Base-by-base conservation (phyloP, 2,113 vertebrate species). In the Nicator chloris region DNA sequence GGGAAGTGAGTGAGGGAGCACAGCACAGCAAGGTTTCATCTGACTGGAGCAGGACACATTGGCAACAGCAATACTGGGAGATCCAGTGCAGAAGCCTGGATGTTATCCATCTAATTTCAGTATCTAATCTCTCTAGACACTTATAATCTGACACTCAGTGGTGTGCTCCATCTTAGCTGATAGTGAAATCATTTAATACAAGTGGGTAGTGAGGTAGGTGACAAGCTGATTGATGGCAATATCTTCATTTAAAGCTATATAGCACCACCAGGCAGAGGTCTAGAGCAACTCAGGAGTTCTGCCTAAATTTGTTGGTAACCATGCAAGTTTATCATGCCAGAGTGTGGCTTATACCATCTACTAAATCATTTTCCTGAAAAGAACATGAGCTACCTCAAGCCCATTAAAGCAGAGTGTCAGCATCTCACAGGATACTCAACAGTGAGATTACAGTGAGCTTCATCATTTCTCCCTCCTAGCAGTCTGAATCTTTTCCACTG, bases 181-280 rank as follows among this genome's bases (percentile, higher is more conserved):
- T 96, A 96, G 93, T 79, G 82, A 95, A 94, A 96, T 96, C 92
- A 92, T 97, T 96, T 96, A 94, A 94, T 88, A 95, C 72, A 96
- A 95, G 82, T 88, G 92, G 85, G 82, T 96, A 97, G 94, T 19
- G 49, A 96, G 90, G 94, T 90, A 90, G 94, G 88, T 93, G 96
- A 97, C 94, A 97, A 82, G 68, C 51, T 94, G 94, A 96, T 90
- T 94, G 94, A 97, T 96, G 49, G 80, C 69, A 86, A 53, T n/a
- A 10, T 93, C 92, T 96, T 95, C 49, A 86, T 88, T 92, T 93
- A 73, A 88, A 88, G 68, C 76, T 78, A 64, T 39, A 65, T 53
- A 81, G 37, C 59, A 66, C 4, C 8, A 82, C 24, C 85, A 93
- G 68, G 63, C 47, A 86, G 82, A 81, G 49, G 82, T 84, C 90